A percentile compares a stretch with the other conserved stretches of the same genome.
Conservation (phyloP, 2,113 vertebrate species). For the Rhinopomastus cyanomelas region DNA sequence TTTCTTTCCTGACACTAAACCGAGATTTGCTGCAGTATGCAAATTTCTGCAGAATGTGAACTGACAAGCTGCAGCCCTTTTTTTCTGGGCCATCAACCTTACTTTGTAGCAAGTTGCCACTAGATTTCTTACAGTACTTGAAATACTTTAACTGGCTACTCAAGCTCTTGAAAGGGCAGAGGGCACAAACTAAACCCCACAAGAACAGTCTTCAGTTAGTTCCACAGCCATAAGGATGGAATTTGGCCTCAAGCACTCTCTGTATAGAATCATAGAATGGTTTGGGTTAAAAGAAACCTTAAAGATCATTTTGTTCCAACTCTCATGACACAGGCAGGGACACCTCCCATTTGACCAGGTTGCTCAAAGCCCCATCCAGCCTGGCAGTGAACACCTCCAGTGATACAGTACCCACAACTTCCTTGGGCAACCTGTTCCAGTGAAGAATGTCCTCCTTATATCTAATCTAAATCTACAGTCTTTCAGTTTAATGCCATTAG, state of each 20-base stretch:
- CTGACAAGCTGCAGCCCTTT: background rate
- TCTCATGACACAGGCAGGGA: too few species aligned
- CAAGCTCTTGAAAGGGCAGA: background rate
- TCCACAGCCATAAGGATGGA: background rate
- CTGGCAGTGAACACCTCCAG: too few species aligned
- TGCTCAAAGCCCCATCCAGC: too few species aligned
- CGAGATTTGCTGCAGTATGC: constrained; percentile 41
- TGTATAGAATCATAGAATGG: rapidly evolving
- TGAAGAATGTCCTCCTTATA: too few species aligned
- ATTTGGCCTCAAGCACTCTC: background rate
- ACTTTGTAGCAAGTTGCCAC: background rate
- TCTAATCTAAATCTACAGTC: too few species aligned
- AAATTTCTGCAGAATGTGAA: constrained; percentile 56
- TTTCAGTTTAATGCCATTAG: too few species aligned
- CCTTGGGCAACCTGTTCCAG: too few species aligned
- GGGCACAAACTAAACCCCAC: background rate
- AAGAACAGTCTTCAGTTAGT: background rate
- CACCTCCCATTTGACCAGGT: too few species aligned
- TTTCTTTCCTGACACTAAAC: background rate
- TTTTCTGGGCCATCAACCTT: background rate
- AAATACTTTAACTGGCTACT: background rate
- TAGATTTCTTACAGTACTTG: background rate
- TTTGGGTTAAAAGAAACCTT: too few species aligned
- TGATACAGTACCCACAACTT: too few species aligned
- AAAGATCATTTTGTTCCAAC: too few species aligned